A percentile compares a stretch with the other conserved stretches of the same genome.
Conservation (phyloP, 2,113 vertebrate genomes). For the Oenanthe melanoleuca region DNA sequence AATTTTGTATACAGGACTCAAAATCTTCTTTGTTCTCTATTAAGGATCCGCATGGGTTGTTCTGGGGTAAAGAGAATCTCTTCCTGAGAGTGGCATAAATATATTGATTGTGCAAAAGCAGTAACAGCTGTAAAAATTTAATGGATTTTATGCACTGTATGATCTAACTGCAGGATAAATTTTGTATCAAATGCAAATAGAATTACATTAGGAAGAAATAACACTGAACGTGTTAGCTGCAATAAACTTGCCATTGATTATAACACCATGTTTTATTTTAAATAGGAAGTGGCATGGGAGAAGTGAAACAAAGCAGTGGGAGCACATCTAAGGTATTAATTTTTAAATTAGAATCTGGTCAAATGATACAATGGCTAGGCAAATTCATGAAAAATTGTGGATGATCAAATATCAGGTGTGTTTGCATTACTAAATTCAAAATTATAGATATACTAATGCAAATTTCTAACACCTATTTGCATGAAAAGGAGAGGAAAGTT, state of each 20-base stretch:
- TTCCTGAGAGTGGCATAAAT: neutral
- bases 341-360: neutral
- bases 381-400: conserved; percentile 17
- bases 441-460: neutral
- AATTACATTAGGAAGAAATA: conserved; percentile 13
- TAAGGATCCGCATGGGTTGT: neutral
- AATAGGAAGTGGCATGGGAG: neutral
- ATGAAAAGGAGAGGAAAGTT: conserved; percentile 27
- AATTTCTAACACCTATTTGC: neutral
- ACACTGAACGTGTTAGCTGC: neutral
- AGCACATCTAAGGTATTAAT: neutral
- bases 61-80: neutral
- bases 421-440: conserved; percentile 32
- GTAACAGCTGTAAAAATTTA: neutral
- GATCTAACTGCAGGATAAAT: neutral
- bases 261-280: neutral
- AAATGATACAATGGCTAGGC: neutral
- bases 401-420: neutral
- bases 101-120: neutral
- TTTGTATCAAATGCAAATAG: neutral
- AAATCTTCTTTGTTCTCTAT: neutral
- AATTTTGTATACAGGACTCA: neutral
- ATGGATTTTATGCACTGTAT: neutral
- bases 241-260: neutral
- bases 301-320: neutral